Evolutionary conservation across 2,113 vertebrate species (phyloP), one percentile per base, ranked within the genome.

Genomic region (Hyaena hyaena): DNA sequence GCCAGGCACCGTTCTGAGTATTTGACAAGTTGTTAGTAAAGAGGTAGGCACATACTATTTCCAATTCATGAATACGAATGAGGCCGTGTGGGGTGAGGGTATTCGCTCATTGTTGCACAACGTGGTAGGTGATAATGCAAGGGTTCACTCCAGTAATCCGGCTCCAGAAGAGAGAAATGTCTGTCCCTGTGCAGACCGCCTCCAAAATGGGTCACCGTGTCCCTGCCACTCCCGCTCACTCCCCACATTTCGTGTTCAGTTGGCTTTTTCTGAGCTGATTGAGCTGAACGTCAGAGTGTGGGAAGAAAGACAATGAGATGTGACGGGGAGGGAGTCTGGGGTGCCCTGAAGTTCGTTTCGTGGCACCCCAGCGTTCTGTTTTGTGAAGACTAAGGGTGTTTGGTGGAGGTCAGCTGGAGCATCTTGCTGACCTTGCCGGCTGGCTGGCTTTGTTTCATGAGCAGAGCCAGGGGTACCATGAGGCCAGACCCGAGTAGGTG

Each of bases 71-170:
- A 71, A 31, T 4, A 19, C 9, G 39, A 92, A 28, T 0, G 24
- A 66, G 26, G 26, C 31, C 31, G 26, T 14, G 33, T 28, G 82
- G 84, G 48, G 63, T n/a, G n/a, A 15, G 21, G 21, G 28, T 12
- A 5, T 33, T 35, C 24, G 8, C 35, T 28, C 0, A 0, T 12
- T 0, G 10, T 66, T n/a, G n/a, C 10, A 4, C 16, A 69, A 53
- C 26, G 65, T 5, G 0, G 35, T 45, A 17, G 50, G 31, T 11
- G 0, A 0, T n/a, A 21, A 66, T 1, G 26, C 58, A 2, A 17
- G 58, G n/a, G 63, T 45, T 85, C 31, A 7, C 8, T 24, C 68
- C 26, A 7, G 63, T n/a, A 5, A 7, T 10, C 58, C 0, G 7
- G 33, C 12, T 66, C 8, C 26, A 61, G 69, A 79, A 31, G 2